Evolutionary conservation across 1,140 invertebrate genomes (phyloP).

Genomic region (Drosophila busckii): DNA sequence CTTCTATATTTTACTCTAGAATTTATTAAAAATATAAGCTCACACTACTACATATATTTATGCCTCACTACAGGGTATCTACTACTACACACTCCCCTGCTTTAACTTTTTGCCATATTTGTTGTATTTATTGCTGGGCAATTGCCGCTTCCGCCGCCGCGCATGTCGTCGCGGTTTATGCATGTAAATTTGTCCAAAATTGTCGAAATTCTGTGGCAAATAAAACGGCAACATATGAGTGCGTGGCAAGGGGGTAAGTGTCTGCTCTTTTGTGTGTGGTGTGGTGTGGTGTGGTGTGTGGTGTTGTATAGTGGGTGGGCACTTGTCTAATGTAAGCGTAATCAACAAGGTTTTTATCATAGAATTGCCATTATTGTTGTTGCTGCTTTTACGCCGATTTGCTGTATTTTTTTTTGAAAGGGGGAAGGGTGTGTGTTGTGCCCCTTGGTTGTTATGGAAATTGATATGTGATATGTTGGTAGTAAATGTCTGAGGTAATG

Average conservation of each 20-base stretch:
- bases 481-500: not conserved
- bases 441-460: conserved; percentile 35
- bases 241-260: not conserved
- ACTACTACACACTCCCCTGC: not conserved
- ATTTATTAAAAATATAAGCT: no score
- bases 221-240: conserved; percentile 46
- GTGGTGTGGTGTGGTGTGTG: conserved; percentile 6
- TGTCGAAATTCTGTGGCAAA: conserved; percentile 74
- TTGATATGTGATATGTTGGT: conserved; percentile 35
- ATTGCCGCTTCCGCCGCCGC: conserved; percentile 60
- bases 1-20: no score
- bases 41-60: no score
- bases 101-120: conserved; percentile 13
- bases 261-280: not conserved
- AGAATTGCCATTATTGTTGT: conserved; percentile 45
- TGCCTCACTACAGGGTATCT: not conserved
- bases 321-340: conserved; percentile 64
- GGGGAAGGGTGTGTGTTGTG: conserved; percentile 11
- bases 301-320: conserved; percentile 20
- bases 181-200: conserved; percentile 77
- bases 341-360: conserved; percentile 59
- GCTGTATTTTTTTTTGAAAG: conserved; percentile 7
- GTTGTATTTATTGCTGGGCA: conserved; percentile 56
- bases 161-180: conserved; percentile 54
- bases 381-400: no score